Percentiles rank a stretch among this genome's conserved stretches.
Conservation (phyloP, 2,888 invertebrate genomes). For the Hirtodrosophila confusa region DNA sequence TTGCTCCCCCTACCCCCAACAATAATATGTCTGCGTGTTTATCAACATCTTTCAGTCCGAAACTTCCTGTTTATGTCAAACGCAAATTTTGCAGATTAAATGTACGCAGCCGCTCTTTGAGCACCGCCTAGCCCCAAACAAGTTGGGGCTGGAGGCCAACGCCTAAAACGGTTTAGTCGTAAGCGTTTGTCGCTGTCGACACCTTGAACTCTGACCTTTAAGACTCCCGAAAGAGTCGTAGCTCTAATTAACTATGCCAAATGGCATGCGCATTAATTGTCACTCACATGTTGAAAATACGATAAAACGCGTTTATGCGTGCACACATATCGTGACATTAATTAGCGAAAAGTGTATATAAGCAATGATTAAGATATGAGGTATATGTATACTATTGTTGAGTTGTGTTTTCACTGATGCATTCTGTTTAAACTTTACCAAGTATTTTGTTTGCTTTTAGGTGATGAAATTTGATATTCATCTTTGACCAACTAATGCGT, state of each 20-base stretch:
- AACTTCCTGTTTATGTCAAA: conserved; percentile 60
- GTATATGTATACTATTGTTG: too few species aligned
- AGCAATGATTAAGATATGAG: too few species aligned
- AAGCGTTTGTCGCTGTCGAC: conserved; percentile 10
- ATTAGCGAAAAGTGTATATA: too few species aligned
- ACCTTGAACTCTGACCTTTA: conserved; percentile 53
- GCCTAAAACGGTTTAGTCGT: conserved; percentile 33
- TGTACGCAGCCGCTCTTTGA: conserved; percentile 15
- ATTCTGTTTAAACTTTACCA: too few species aligned
- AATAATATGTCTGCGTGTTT: conserved; percentile 33
- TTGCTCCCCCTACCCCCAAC: not conserved
- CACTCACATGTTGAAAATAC: conserved; percentile 23
- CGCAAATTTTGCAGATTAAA: conserved; percentile 48
- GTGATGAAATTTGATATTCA: too few species aligned
- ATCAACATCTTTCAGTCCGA: conserved; percentile 28
- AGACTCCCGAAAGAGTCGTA: conserved; percentile 20
- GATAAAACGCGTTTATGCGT: conserved; percentile 23
- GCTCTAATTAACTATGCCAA: conserved; percentile 56
- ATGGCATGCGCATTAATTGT: conserved; percentile 44
- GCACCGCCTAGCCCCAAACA: not conserved
- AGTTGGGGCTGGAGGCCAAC: conserved; percentile 24
- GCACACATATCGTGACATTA: not conserved
- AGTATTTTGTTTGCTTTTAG: too few species aligned
- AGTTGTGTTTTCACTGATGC: too few species aligned
- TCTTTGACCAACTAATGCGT: too few species aligned